phyloP scores from a whole-genome alignment of 2,888 invertebrate genomes.

The Isotomurus palustris region DNA sequence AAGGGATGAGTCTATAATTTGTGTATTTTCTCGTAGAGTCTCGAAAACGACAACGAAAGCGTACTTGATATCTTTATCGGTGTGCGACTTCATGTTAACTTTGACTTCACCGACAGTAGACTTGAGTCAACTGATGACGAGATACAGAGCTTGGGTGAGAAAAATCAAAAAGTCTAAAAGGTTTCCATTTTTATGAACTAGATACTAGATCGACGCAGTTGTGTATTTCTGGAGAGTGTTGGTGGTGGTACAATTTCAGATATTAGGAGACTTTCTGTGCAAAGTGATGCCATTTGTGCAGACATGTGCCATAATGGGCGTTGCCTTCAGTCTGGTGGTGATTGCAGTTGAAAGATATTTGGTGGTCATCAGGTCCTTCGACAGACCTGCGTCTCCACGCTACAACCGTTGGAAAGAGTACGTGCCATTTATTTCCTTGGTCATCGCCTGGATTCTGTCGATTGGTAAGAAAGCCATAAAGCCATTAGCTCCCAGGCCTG shows the following conservation, averaged over 20 bases:
- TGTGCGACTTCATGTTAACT: constrained; percentile 31
- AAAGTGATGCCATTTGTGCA: constrained; percentile 31
- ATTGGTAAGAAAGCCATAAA: constrained; percentile 12
- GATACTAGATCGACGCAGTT: constrained; percentile 4
- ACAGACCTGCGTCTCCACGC: neutral
- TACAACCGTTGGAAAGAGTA: constrained; percentile 8
- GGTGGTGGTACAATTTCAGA: constrained; percentile 16
- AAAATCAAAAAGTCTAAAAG: neutral
- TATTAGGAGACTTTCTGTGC: constrained; percentile 33
- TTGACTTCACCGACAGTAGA: constrained; percentile 19
- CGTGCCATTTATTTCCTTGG: neutral
- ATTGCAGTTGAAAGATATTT: constrained; percentile 38
- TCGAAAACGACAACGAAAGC: constrained; percentile 28
- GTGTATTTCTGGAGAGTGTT: constrained; percentile 14
- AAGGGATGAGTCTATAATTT: too few relatives aligned
- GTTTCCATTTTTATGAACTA: neutral
- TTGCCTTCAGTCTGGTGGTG: constrained; percentile 29
- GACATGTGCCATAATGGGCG: constrained; percentile 27
- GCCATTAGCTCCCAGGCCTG: neutral
- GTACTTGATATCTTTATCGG: constrained; percentile 25
- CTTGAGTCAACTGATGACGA: constrained; percentile 11
- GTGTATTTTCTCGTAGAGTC: constrained; percentile 14
- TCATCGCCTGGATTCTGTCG: constrained; percentile 15
- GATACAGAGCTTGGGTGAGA: constrained; percentile 23
- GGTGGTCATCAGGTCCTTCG: constrained; percentile 25